Base-by-base conservation (phyloP, 2,113 vertebrate species). In the Atlantisia rogersi region DNA sequence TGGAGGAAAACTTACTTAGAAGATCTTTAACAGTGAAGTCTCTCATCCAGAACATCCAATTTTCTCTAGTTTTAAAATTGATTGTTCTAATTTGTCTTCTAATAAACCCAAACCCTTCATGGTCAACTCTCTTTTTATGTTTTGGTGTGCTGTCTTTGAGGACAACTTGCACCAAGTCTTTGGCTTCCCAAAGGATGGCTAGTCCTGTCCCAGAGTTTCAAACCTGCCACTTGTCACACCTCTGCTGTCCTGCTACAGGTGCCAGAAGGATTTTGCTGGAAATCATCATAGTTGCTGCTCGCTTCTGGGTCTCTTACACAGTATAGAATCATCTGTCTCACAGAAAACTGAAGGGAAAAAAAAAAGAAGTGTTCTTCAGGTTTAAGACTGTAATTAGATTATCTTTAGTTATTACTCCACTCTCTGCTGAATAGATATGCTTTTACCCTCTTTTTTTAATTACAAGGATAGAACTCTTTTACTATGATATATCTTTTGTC, bases 1-100 rank as follows among this genome's bases (percentile, higher is more conserved):
- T 2, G 9, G 26, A 91, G 16, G 24, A 48, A 79, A 90, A 71
- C 26, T 59, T 76, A 29, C 25, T 60, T 64, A 60, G 46, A 75
- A 82, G 74, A 87, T 42, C 60, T 84, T 78, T 68, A 68, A 29
- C 50, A 28, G 17, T 71, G 58, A 71, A 87, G 9, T 60, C 39
- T 87, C 44, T 94, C 84, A 71, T 3, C 56, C 81, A 78, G 87
- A 94, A 84, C 87, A 95, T 87, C 77, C 42, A 59, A 78, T 94
- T 91, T 95, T 84, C 52, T 82, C 29, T 48, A 15, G 84, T 95
- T 87, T 48, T 64, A 26, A 82, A 93, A 39, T 6, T 58, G 62
- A 88, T 87, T 56, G 16, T 82, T 91, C 48, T 82, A 79, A 95
- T 93, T 93, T 91, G 21, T 78, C 65, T 84, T 89, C 31, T 91